Percentiles rank a stretch among this genome's conserved stretches.
phyloP scores from a whole-genome alignment of 2,113 vertebrate genomes.

The Anolis carolinensis region DNA sequence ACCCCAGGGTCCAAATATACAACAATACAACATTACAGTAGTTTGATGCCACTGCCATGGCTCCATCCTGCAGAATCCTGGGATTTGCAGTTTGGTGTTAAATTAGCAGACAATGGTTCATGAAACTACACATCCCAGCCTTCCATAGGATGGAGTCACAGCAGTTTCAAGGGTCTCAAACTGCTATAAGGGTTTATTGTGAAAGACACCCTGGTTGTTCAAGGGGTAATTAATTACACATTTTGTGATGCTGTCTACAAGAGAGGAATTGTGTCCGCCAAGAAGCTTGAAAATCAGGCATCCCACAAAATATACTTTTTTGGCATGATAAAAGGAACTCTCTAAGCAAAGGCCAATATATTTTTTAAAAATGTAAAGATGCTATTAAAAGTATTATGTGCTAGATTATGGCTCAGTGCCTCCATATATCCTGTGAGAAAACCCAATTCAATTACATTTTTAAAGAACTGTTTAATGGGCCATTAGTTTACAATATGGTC shows the following conservation, averaged over 20 bases:
- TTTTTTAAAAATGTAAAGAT: background rate
- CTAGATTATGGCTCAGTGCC: slow-evolving; percentile 27
- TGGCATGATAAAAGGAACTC: background rate
- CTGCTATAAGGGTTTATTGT: no score
- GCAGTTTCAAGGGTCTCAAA: no score
- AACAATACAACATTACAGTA: no score
- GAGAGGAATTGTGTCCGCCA: background rate
- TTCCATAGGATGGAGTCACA: no score
- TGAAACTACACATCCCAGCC: no score
- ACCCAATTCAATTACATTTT: slow-evolving; percentile 41
- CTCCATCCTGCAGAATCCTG: no score
- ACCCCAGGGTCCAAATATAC: no score
- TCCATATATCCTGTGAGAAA: slow-evolving; percentile 36
- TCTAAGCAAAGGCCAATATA: background rate
- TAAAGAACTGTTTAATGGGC: slow-evolving; percentile 47
- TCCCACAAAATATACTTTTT: background rate
- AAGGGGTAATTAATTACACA: background rate
- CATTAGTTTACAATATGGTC: slow-evolving; percentile 49
- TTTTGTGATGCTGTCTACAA: background rate
- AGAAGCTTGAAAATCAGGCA: background rate
- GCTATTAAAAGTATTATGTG: slow-evolving; percentile 19
- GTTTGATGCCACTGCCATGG: no score
- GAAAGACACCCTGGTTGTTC: background rate
- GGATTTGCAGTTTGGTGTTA: no score
- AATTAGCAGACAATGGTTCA: no score